Evolutionary conservation across 1,140 invertebrate genomes (phyloP).

Genomic region (Araneus ventricosus): DNA sequence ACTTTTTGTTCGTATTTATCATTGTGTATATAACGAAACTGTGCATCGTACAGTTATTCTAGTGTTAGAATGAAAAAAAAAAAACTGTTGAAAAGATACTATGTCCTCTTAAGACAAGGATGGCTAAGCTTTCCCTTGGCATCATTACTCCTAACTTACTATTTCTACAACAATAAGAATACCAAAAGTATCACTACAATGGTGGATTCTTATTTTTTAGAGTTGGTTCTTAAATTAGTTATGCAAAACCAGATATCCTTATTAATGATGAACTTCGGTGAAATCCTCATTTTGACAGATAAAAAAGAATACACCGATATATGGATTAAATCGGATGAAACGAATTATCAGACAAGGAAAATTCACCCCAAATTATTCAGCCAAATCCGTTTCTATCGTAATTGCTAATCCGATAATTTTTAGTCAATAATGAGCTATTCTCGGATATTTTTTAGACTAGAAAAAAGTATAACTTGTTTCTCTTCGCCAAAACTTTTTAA

Average conservation of each 20-base stretch:
- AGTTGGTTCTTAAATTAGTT: not conserved
- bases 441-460: not conserved
- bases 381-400: conserved; percentile 48
- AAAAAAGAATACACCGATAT: conserved; percentile 25
- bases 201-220: too few species aligned
- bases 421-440: conserved; percentile 62
- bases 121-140: too few species aligned
- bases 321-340: conserved; percentile 4
- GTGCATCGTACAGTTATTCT: too few species aligned
- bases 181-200: too few species aligned
- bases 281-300: not conserved
- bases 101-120: too few species aligned
- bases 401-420: conserved; percentile 72
- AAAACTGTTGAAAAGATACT: too few species aligned
- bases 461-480: conserved; percentile 32
- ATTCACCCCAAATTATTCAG: conserved; percentile 24
- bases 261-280: not conserved
- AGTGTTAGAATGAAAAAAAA: too few species aligned
- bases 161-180: too few species aligned
- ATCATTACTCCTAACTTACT: too few species aligned
- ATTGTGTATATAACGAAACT: too few species aligned
- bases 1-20: too few species aligned
- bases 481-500: conserved; percentile 55
- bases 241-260: not conserved
- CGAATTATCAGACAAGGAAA: not conserved